A percentile compares a stretch with the other conserved stretches of the same genome.
Evolutionary conservation across 2,888 invertebrate species (phyloP).

Genomic region (Papilio protenor): DNA sequence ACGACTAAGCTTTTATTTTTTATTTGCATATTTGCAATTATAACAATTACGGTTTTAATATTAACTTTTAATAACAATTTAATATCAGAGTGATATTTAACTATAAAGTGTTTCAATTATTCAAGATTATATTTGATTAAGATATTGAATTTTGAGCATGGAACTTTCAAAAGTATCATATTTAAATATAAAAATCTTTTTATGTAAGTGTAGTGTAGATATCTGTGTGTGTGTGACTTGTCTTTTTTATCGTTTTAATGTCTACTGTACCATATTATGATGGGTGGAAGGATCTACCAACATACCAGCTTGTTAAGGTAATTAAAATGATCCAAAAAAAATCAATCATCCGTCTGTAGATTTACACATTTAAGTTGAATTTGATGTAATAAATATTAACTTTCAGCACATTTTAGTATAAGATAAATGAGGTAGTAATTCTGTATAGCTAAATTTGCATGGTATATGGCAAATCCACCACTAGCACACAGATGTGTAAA

Average conservation of each 20-base stretch:
- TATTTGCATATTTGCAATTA: constrained; percentile 47
- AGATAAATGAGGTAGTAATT: constrained; percentile 43
- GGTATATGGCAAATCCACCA: constrained; percentile 46
- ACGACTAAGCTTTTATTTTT: constrained; percentile 45
- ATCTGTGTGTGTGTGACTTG: constrained; percentile 81
- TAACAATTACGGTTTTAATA: background rate
- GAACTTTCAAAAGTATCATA: constrained; percentile 47
- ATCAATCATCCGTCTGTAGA: constrained; percentile 74
- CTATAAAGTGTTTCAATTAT: background rate
- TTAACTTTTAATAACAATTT: background rate
- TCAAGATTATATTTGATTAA: constrained; percentile 28
- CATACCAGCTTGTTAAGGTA: constrained; percentile 88
- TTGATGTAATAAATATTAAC: constrained; percentile 15
- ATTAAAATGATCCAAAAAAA: constrained; percentile 69
- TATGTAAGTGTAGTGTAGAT: constrained; percentile 64
- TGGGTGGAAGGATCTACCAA: constrained; percentile 86
- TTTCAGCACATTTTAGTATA: constrained; percentile 37
- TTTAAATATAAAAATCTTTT: constrained; percentile 47
- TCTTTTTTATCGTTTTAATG: constrained; percentile 82
- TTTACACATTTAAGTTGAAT: constrained; percentile 71
- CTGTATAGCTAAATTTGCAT: constrained; percentile 55
- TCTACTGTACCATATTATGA: constrained; percentile 81
- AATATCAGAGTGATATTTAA: constrained; percentile 3
- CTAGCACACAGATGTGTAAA: constrained; percentile 73
- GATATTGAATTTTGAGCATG: constrained; percentile 51